Conservation (phyloP, 2,113 vertebrate species). For the Corvus moneduloides region DNA sequence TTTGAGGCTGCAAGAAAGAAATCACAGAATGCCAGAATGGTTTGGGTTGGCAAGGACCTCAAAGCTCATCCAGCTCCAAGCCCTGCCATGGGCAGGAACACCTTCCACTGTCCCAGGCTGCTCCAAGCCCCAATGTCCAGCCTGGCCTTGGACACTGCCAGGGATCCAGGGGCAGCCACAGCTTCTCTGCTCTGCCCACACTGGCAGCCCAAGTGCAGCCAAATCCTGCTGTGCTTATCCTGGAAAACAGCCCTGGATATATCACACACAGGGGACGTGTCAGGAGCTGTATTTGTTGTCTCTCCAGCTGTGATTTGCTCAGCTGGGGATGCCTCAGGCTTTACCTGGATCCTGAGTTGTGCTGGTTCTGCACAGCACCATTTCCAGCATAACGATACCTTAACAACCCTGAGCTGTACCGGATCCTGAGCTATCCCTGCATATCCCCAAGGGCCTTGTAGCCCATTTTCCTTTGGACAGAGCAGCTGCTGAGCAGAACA, state of each 20-base stretch:
- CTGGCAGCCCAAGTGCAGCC: not conserved
- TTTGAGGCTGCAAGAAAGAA: not conserved
- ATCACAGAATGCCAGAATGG: not conserved
- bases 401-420: not conserved
- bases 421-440: not conserved
- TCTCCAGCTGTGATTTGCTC: not conserved
- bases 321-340: not conserved
- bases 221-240: not conserved
- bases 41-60: not conserved
- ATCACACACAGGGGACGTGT: not conserved
- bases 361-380: not conserved
- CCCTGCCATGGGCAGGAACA: not conserved
- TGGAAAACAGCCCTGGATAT: not conserved
- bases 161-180: not conserved
- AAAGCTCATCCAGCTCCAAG: not conserved
- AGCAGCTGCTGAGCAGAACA: not conserved
- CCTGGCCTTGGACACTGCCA: not conserved
- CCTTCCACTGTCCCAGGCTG: fast-evolving
- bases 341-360: not conserved
- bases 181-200: not conserved
- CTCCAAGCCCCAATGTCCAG: fast-evolving
- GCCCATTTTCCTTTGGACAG: not conserved
- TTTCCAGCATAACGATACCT: not conserved
- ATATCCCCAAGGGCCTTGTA: not conserved
- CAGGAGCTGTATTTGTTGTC: not conserved